phyloP scores from a whole-genome alignment of 1,140 invertebrate species.

The Apis laboriosa region DNA sequence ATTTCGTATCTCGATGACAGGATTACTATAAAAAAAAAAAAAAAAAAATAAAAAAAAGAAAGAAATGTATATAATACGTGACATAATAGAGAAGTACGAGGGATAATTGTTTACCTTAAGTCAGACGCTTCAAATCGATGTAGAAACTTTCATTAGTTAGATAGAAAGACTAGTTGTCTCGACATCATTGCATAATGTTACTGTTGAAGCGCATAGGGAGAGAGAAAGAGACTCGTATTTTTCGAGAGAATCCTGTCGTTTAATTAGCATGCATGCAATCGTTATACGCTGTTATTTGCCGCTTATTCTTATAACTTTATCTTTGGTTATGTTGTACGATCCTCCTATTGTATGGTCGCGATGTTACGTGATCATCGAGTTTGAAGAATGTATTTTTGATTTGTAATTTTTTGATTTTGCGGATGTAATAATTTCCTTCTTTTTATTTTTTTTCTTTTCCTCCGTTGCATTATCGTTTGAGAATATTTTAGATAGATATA shows the following conservation, averaged over 20 bases:
- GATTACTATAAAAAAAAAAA: not conserved
- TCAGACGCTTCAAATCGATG: not conserved
- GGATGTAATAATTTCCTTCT: no score
- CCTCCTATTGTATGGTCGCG: not conserved
- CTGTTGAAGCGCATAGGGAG: not conserved
- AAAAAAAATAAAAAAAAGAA: not conserved
- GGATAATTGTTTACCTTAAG: slow-evolving; percentile 4
- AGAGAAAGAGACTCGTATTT: not conserved
- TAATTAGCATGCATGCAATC: slow-evolving; percentile 24
- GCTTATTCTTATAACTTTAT: not conserved
- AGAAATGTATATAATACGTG: not conserved
- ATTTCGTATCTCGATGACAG: not conserved
- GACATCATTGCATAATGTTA: slow-evolving; percentile 30
- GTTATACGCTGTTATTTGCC: slow-evolving; percentile 13
- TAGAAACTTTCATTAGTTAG: slow-evolving; percentile 21
- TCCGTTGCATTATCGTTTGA: no score
- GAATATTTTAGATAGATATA: no score
- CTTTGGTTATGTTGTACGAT: not conserved
- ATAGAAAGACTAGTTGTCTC: not conserved
- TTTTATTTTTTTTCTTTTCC: no score
- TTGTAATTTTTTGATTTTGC: no score
- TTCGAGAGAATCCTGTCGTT: not conserved
- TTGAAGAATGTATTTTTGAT: not conserved
- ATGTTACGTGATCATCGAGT: not conserved
- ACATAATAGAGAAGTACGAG: not conserved